Evolutionary conservation across 2,888 invertebrate genomes (phyloP), one percentile per base, ranked within the genome.

Genomic region (Sphaerophoria taeniata): DNA sequence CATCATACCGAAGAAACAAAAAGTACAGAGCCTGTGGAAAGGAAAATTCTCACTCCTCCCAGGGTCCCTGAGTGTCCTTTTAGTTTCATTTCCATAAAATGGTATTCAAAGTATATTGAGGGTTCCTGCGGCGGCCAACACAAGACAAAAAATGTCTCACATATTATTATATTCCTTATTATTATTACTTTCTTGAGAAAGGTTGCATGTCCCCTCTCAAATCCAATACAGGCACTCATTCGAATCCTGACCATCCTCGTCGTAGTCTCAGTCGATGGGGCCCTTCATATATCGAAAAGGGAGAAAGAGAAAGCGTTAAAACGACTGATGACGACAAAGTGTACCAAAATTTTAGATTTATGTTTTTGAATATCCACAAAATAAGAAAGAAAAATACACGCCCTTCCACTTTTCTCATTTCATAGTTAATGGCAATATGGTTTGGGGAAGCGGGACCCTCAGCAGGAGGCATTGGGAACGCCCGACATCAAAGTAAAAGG

Each of bases 181-280:
- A 73, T 82, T 82, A 77, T 83, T 77, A 74, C 77, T 72, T 77
- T 56, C 72, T 63, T 73, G 69, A 70, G 61, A 69, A 53, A 58
- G 77, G 77, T 77, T 60, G 60, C 24, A 60, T 39, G 60, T 45
- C 24, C 31, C 53, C 39, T 53, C 34, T 61, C 73, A 74, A 36
- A 83, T 74, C 78, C 74, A 65, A 77, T 47, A 81, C 70, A 74
- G 83, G 83, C 78, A 47, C 78, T 78, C 77, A 74, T 78, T 78
- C 70, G 73, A 70, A 74, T 70, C 63, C 36, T 11, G 45, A 12
- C 45, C 6, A 16, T 56, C 36, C n/a, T 61, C 16, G 11, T 51
- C 34, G 49, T 5, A 16, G 49, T 31, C 34, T 2, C 47, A 34
- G 36, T 53, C 49, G 39, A 36, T n/a, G 16, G 33, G 45, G 31